Percentiles rank a stretch among this genome's conserved stretches.
phyloP scores from a whole-genome alignment of 1,140 invertebrate species.

The Armadillidium nasatum region DNA sequence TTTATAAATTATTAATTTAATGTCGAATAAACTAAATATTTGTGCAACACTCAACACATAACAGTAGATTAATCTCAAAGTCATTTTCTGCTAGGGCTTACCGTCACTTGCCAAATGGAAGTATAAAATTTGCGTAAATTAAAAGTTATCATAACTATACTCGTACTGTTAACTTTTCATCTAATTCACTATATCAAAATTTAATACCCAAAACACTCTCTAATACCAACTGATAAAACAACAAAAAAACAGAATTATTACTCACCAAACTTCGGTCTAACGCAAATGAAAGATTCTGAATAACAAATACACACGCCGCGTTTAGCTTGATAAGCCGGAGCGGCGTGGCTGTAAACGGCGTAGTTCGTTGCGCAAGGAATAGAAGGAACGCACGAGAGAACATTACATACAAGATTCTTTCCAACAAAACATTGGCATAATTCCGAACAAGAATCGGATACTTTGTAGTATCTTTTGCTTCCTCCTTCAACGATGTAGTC shows the following conservation, averaged over 20 bases:
- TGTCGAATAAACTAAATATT: no score
- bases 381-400: conserved; percentile 70
- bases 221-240: no score
- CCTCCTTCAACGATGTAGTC: conserved; percentile 40
- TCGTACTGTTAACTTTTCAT: no score
- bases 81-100: no score
- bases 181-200: no score
- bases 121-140: no score
- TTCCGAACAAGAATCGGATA: conserved; percentile 76
- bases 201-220: no score
- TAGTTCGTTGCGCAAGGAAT: conserved; percentile 72
- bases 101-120: no score
- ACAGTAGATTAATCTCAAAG: no score
- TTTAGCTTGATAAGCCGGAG: conserved; percentile 80
- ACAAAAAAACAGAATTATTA: conserved; percentile 27
- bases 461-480: conserved; percentile 61
- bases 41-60: no score
- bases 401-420: conserved; percentile 71
- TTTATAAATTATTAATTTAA: no score
- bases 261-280: conserved; percentile 70
- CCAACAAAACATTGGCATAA: conserved; percentile 71
- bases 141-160: no score
- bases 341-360: conserved; percentile 81
- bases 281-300: conserved; percentile 82
- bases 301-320: conserved; percentile 82